Conservation (phyloP, 1,140 invertebrate genomes). For the Drosophila melanogaster region Release_6_plus_ISO1_MT NT_033777.3:20694001-20694500, state of each 20-base stretch:
- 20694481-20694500: not conserved
- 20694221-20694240: constrained; percentile 42
- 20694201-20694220: constrained; percentile 31
- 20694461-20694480: constrained; percentile 30
- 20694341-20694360: constrained; percentile 17
- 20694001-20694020: constrained; percentile 47
- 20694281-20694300: constrained; percentile 43
- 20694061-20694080: constrained; percentile 45
- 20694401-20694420: constrained; percentile 34
- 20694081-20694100: constrained; percentile 11
- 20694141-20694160: constrained; percentile 68
- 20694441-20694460: constrained; percentile 34
- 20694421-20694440: constrained; percentile 18
- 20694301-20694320: constrained; percentile 33
- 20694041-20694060: constrained; percentile 45
- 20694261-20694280: constrained; percentile 58
- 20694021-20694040: constrained; percentile 16
- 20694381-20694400: constrained; percentile 11
- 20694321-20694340: constrained; percentile 14
- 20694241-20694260: constrained; percentile 41
- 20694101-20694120: constrained; percentile 12
- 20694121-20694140: constrained; percentile 47
- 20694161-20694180: constrained; percentile 58
- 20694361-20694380: constrained; percentile 22
- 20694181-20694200: constrained; percentile 53